phyloP scores from a whole-genome alignment of 2,888 invertebrate genomes.

The Gnatocerus cornutus region DNA sequence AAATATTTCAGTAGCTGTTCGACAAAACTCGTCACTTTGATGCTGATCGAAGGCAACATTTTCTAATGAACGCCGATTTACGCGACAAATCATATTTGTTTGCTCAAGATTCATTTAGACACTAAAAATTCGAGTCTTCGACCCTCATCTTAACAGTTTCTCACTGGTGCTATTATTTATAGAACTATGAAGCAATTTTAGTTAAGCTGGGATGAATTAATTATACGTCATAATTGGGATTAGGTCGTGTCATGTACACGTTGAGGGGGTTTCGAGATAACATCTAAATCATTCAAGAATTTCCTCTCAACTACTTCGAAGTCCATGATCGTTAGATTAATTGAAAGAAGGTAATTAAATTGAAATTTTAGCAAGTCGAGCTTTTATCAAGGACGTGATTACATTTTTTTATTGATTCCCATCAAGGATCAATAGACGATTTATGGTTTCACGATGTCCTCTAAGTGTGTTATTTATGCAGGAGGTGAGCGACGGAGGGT shows the following conservation, averaged over 20 bases:
- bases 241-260: slow-evolving; percentile 26
- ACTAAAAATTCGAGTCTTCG: neutral
- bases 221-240: slow-evolving; percentile 38
- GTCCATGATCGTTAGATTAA: neutral
- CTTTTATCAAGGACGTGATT: neutral
- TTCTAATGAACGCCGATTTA: slow-evolving; percentile 40
- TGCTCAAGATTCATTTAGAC: neutral
- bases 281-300: slow-evolving; percentile 27
- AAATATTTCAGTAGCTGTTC: slow-evolving; percentile 21
- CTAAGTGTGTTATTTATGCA: slow-evolving; percentile 13
- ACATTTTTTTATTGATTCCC: slow-evolving; percentile 7
- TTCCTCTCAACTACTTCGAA: neutral
- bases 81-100: slow-evolving; percentile 39
- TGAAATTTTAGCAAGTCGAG: neutral
- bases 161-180: slow-evolving; percentile 25
- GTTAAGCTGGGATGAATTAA: slow-evolving; percentile 34
- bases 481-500: neutral
- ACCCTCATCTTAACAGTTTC: too few species aligned
- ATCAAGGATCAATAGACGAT: slow-evolving; percentile 27
- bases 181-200: slow-evolving; percentile 30
- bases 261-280: slow-evolving; percentile 19
- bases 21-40: slow-evolving; percentile 3
- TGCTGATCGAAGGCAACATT: slow-evolving; percentile 27
- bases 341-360: slow-evolving; percentile 1
- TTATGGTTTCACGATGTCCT: slow-evolving; percentile 34